Conservation (phyloP, 30 jellyfish, hydroid and myxozoan genomes). For the Phacellophora camtschatica region DNA sequence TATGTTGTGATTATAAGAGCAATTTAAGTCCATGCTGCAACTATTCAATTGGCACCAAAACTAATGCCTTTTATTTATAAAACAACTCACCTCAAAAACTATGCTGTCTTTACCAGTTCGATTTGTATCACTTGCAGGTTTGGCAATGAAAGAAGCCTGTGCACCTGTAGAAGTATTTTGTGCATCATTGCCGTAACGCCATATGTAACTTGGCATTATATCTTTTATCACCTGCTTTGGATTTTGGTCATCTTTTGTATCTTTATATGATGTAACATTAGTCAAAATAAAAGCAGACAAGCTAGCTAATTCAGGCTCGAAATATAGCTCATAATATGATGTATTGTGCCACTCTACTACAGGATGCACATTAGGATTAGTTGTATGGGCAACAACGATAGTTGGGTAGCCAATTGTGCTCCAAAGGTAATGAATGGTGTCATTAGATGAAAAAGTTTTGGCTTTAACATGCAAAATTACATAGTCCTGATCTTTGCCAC, state of each 20-base stretch:
- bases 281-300: constrained; percentile 59
- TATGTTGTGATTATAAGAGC: no score
- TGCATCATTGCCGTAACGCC: constrained; percentile 32
- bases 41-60: no score
- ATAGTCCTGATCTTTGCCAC: not conserved
- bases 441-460: constrained; percentile 5
- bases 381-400: constrained; percentile 64
- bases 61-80: no score
- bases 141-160: no score
- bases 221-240: constrained; percentile 12
- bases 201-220: constrained; percentile 31
- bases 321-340: constrained; percentile 18
- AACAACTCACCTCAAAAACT: not conserved
- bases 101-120: no score
- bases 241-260: constrained; percentile 54
- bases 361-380: constrained; percentile 20
- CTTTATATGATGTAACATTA: constrained; percentile 56
- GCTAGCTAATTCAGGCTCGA: constrained; percentile 52
- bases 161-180: constrained; percentile 30
- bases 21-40: no score
- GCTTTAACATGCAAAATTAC: constrained; percentile 65
- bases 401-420: constrained; percentile 77
- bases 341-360: constrained; percentile 38
- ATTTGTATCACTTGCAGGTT: no score
- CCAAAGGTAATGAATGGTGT: constrained; percentile 79